A percentile compares a stretch with the other conserved stretches of the same genome.
phyloP scores from a whole-genome alignment of 1,140 invertebrate species.

The Planococcus citri region DNA sequence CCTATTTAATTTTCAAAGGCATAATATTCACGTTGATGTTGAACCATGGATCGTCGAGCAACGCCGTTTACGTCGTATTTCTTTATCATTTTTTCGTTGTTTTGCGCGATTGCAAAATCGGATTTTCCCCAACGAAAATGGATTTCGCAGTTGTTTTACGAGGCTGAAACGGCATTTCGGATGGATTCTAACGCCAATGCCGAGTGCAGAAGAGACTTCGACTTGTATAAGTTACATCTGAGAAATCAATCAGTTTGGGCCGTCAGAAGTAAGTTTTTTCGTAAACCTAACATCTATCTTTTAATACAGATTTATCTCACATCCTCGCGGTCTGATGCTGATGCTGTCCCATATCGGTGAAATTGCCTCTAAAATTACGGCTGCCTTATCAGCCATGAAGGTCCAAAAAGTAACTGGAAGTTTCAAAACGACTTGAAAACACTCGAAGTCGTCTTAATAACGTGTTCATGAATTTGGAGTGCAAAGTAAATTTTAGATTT shows the following conservation, averaged over 20 bases:
- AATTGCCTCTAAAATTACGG: no score
- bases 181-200: background rate
- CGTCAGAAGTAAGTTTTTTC: no score
- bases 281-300: no score
- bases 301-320: no score
- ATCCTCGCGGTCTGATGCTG: no score
- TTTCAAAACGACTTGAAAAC: no score
- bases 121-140: background rate
- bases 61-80: background rate
- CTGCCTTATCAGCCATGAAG: no score
- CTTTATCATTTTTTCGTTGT: background rate
- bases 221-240: conserved; percentile 1
- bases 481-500: no score
- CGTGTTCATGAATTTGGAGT: no score
- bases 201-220: background rate
- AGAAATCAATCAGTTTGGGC: background rate
- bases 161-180: background rate
- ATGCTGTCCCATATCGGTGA: no score
- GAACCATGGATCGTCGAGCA: background rate
- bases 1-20: conserved; percentile 5
- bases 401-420: no score
- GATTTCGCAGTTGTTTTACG: background rate
- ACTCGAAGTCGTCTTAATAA: no score
- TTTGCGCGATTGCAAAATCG: background rate
- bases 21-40: background rate